Base-by-base conservation (phyloP, 2,888 invertebrate genomes). In the Pristionchus arcanus region DNA sequence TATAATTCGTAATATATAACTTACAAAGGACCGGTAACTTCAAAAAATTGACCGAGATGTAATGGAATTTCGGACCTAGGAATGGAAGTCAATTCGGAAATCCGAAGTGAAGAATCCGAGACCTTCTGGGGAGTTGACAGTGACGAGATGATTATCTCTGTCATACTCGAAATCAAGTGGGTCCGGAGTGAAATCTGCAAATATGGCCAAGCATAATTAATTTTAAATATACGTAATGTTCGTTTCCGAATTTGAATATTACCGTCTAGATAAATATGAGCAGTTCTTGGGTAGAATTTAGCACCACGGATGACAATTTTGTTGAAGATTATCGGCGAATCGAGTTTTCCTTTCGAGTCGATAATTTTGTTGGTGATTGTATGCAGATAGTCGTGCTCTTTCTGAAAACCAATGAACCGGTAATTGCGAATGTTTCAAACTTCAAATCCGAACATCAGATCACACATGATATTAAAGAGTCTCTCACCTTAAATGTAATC, bases 261-360 rank as follows among this genome's bases (percentile, higher is more conserved):
- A 95, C 94, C 94, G 77, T 95, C 94, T 19, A 93, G 90, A 90
- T 93, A 95, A 86, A 95, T 91, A 90, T 95, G 95, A 83, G 96
- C 95, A 90, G 93, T 94, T 90, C 93, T 93, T 25, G 96, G 96
- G 90, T 95, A 94, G 91, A 94, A 95, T 53, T 94, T 93, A 68
- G 95, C 93, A 21, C 96, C 96, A 63, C 95, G 93, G 37, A 96
- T 94, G 34, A 96, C 93, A 77, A 96, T 95, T 92, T 95, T 95
- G 92, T 96, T 96, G 91, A 96, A 93, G 95, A 95, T 96, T 55
- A 96, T 95, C 89, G 95, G 95, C 31, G 95, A 95, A 53, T 93
- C 92, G 90, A 95, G 94, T 68, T 90, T 94, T 59, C 95, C 95
- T 86, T 92, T 94, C 59, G 91, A 91, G 89, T 95, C 94, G 83